Conservation (phyloP, 2,888 invertebrate genomes). For the Drosophila rubida region DNA sequence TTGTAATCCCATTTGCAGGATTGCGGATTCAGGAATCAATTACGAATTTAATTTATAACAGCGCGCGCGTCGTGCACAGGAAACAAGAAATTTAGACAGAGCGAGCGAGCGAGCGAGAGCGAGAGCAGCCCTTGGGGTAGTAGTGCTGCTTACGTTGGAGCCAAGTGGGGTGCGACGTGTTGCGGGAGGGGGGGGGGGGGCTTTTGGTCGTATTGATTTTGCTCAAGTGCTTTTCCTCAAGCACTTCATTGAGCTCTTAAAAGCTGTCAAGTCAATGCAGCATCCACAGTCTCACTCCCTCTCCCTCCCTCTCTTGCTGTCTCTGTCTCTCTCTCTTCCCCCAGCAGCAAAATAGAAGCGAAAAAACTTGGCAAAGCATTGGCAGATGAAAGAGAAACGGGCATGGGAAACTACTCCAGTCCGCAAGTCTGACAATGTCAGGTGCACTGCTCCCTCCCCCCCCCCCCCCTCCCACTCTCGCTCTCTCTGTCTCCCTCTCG, state of each 20-base stretch:
- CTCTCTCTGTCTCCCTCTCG: neutral
- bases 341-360: neutral
- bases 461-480: neutral
- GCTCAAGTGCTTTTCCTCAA: slow-evolving; percentile 47
- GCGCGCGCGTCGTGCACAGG: slow-evolving; percentile 68
- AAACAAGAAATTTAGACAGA: slow-evolving; percentile 62
- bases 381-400: neutral
- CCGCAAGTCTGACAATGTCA: slow-evolving; percentile 69
- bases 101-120: neutral
- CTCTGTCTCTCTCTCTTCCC: neutral
- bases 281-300: neutral
- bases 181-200: neutral
- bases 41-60: slow-evolving; percentile 81
- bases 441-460: slow-evolving; percentile 37
- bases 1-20: slow-evolving; percentile 82
- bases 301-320: neutral
- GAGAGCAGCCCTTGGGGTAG: slow-evolving; percentile 7
- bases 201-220: slow-evolving; percentile 61
- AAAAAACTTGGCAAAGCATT: slow-evolving; percentile 2
- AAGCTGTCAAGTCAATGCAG: slow-evolving; percentile 74
- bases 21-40: slow-evolving; percentile 83
- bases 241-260: slow-evolving; percentile 69
- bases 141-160: neutral
- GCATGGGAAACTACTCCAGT: neutral
- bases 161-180: neutral